phyloP scores from a whole-genome alignment of 2,888 invertebrate species.

The Leptinotarsa rubiginosa region DNA sequence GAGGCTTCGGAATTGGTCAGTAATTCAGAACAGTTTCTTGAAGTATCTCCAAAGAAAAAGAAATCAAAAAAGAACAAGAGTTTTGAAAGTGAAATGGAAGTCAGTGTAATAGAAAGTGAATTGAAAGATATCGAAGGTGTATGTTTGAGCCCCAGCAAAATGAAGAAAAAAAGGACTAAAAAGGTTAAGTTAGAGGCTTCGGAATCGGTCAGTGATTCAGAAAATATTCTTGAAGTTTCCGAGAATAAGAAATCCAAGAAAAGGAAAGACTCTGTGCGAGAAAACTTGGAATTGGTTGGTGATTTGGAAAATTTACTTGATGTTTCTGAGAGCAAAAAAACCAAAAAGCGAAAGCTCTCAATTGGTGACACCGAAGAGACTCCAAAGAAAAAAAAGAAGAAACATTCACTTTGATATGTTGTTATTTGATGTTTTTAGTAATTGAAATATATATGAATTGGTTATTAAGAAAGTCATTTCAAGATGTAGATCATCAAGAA shows the following conservation, averaged over 20 bases:
- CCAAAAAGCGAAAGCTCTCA: constrained; percentile 18
- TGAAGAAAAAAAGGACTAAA: neutral
- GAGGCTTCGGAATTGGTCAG: neutral
- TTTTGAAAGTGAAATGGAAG: neutral
- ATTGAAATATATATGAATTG: neutral
- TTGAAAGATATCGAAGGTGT: neutral
- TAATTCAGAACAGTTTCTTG: neutral
- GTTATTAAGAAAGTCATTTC: neutral
- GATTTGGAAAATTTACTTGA: neutral
- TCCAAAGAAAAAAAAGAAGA: constrained; percentile 25
- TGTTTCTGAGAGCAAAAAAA: constrained; percentile 12
- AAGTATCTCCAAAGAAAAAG: neutral
- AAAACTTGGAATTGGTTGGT: neutral
- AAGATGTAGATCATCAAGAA: neutral
- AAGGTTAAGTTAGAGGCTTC: neutral
- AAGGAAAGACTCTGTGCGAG: neutral
- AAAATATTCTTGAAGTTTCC: neutral
- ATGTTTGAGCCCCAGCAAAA: neutral
- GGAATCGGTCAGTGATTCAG: neutral
- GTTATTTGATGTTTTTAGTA: too few relatives aligned
- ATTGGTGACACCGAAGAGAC: constrained; percentile 15
- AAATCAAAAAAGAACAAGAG: neutral
- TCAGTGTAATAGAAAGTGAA: constrained; percentile 15
- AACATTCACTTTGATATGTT: neutral
- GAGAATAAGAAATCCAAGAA: neutral